A percentile compares a stretch with the other conserved stretches of the same genome.
These are phyloP conservation scores for Huso huso DNA, from an alignment of 2,797 vertebrate species.

Conservation along the genomic window DNA sequence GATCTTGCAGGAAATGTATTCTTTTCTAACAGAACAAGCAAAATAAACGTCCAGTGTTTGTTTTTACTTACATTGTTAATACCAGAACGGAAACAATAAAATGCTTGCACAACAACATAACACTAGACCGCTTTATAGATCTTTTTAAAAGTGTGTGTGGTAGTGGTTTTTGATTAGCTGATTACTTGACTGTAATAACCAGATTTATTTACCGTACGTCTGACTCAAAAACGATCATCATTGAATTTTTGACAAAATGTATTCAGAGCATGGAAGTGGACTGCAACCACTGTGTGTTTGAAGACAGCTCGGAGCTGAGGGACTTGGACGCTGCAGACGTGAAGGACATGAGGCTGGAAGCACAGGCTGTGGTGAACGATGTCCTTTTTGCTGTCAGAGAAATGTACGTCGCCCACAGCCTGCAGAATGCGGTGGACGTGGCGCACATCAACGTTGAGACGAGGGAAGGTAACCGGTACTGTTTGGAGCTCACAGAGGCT, in stretches of 20 bases:
- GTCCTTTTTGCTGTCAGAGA: slow-evolving; percentile 84
- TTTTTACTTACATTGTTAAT: too few relatives aligned
- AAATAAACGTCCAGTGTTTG: too few relatives aligned
- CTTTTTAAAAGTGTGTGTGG: too few relatives aligned
- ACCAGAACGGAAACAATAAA: too few relatives aligned
- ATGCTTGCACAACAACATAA: too few relatives aligned
- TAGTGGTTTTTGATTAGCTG: too few relatives aligned
- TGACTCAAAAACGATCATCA: too few relatives aligned
- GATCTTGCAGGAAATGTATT: too few relatives aligned
- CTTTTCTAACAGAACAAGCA: too few relatives aligned
- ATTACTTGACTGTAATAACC: too few relatives aligned
- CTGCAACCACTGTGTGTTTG: slow-evolving; percentile 68
- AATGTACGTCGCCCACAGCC: slow-evolving; percentile 85
- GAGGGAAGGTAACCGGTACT: slow-evolving; percentile 79
- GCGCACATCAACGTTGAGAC: slow-evolving; percentile 94
- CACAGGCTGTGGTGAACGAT: slow-evolving; percentile 87
- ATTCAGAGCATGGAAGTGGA: slow-evolving; percentile 80
- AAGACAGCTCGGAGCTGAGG: slow-evolving; percentile 58
- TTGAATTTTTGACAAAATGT: neutral
- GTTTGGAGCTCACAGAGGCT: slow-evolving; percentile 89
- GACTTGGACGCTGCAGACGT: slow-evolving; percentile 59
- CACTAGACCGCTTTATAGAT: too few relatives aligned
- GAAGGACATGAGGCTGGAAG: slow-evolving; percentile 94
- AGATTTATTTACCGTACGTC: too few relatives aligned
- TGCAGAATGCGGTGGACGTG: slow-evolving; percentile 73